phyloP scores from a whole-genome alignment of 2,113 vertebrate genomes.

The Colistium nudipinnis region DNA sequence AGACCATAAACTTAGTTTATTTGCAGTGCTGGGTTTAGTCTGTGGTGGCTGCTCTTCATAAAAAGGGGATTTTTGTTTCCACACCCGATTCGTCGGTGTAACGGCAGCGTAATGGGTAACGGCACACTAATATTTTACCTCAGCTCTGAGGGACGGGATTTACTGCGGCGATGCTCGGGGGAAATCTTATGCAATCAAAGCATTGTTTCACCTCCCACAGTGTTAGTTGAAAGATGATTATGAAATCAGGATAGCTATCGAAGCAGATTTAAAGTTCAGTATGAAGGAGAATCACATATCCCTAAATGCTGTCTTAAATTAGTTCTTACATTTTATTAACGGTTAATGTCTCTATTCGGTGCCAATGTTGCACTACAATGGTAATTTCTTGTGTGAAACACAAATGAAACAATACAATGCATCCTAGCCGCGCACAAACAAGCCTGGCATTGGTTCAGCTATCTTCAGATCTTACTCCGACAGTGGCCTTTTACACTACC shows the following conservation, averaged over 20 bases:
- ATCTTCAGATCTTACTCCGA: background rate
- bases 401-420: no score
- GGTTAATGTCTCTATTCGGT: background rate
- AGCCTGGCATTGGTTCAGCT: background rate
- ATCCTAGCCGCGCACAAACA: background rate
- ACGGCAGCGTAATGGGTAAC: constrained; percentile 77
- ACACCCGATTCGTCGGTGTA: constrained; percentile 50
- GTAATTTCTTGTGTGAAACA: background rate
- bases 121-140: constrained; percentile 77
- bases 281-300: background rate
- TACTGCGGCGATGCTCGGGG: constrained; percentile 58
- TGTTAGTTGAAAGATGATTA: constrained; percentile 57
- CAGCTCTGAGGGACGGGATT: constrained; percentile 69
- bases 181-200: constrained; percentile 74
- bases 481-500: background rate
- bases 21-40: constrained; percentile 42
- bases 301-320: background rate
- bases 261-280: constrained; percentile 30
- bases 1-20: constrained; percentile 71
- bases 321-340: constrained; percentile 1
- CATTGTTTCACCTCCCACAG: constrained; percentile 70
- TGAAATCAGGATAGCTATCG: constrained; percentile 52
- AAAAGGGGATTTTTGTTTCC: constrained; percentile 54
- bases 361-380: no score
- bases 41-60: constrained; percentile 63